Evolutionary conservation across 2,797 vertebrate genomes (phyloP).

Genomic region (Fistularia commersonii): DNA sequence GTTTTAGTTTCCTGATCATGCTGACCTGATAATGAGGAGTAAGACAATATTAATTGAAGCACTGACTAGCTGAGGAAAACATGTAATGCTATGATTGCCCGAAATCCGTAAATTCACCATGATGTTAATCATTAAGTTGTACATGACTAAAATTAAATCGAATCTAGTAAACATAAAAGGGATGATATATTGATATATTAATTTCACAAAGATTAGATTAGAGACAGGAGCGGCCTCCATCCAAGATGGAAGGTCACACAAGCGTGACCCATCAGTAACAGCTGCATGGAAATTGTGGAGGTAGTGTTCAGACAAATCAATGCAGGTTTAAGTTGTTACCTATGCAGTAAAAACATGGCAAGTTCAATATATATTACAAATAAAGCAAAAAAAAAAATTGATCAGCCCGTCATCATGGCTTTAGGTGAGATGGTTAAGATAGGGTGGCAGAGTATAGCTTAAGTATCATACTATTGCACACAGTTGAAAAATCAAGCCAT

Average conservation of each 20-base stretch:
- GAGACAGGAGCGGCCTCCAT: not conserved
- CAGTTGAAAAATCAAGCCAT: conserved; percentile 31
- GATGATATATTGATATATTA: not conserved
- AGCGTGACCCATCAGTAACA: not conserved
- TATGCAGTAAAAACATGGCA: not conserved
- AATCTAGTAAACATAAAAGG: not conserved
- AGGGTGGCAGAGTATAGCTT: conserved; percentile 17
- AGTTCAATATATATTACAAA: not conserved
- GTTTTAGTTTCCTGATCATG: no score
- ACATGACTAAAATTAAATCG: not conserved
- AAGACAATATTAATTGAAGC: no score
- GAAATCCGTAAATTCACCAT: not conserved
- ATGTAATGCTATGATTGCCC: not conserved
- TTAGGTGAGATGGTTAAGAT: not conserved
- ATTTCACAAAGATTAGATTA: no score
- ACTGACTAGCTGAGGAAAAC: not conserved
- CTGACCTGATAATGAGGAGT: no score
- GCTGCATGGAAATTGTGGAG: not conserved
- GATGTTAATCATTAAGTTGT: not conserved
- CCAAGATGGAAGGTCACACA: not conserved
- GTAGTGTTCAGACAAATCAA: not conserved
- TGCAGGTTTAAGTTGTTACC: not conserved
- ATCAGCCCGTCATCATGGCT: not conserved
- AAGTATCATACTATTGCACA: conserved; percentile 24
- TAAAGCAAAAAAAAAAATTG: no score